Conservation (phyloP, 2,113 vertebrate species). For the Epinephelus lanceolatus region DNA sequence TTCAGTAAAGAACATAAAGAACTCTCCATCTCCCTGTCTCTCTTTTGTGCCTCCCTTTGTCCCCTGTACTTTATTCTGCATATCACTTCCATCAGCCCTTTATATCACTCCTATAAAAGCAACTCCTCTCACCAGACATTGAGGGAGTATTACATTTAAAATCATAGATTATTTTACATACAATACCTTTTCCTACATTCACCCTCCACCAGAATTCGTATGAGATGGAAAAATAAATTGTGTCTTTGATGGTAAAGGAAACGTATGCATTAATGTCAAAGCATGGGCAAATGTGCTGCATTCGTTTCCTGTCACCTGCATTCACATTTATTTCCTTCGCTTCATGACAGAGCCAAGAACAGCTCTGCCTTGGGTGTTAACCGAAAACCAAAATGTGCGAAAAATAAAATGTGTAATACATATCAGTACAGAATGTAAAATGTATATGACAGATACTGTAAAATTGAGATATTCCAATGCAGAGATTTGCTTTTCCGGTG, state of each 20-base stretch:
- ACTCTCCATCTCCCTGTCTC: constrained; percentile 26
- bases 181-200: not conserved
- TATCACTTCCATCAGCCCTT: constrained; percentile 58
- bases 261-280: constrained; percentile 4
- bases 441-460: not conserved
- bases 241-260: constrained; percentile 20
- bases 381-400: not conserved
- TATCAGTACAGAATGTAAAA: not conserved
- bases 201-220: constrained; percentile 3
- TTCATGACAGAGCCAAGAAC: not conserved
- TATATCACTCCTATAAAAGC: constrained; percentile 26
- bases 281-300: not conserved
- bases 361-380: not conserved
- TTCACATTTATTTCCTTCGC: not conserved
- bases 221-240: constrained; percentile 39
- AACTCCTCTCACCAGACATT: constrained; percentile 8
- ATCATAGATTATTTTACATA: constrained; percentile 23
- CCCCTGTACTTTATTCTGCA: constrained; percentile 45
- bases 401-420: not conserved
- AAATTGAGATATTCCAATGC: not conserved
- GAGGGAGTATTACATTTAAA: constrained; percentile 26
- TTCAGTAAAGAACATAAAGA: constrained; percentile 52
- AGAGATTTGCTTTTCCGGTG: not conserved
- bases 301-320: not conserved
- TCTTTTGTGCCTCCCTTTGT: constrained; percentile 35